Base-by-base conservation (phyloP, 64 coral and sea anemone species). In the Pachyseris speciosa region DNA sequence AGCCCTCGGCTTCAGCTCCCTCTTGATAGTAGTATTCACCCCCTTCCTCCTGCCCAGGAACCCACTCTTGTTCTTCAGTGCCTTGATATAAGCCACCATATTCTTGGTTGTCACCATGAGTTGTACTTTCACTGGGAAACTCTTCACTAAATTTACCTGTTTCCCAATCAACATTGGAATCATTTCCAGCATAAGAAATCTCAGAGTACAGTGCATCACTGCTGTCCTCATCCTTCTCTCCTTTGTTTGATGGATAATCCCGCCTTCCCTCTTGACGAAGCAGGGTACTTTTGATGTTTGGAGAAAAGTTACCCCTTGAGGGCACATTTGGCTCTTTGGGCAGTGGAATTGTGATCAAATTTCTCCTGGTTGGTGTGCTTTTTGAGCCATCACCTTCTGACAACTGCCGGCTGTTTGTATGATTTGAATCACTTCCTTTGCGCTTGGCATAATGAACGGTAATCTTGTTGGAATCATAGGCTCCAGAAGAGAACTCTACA, bases 1-100 rank as follows among this genome's bases (percentile, higher is more conserved):
- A 81, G 19, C 32, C 77, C 27, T 39, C 53, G 12, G 34, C 77
- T 22, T 81, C 52, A 16, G 20, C 34, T 81, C 77, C 77, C 37
- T 61, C 77, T 81, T 61, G 50, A 55, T 63, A 81, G 12, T 81
- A 81, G 51, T 81, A 81, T 57, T 63, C 77, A 81, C 20, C 53
- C 10, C 22, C 77, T 61, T 61, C 51, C 20, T 13, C 77, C 9
- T 81, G 52, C 33, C 22, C 77, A 26, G 51, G 33, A 9, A 37
- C 32, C 77, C 77, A 81, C 22, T 61, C 77, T n/a, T 63, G 77
- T n/a, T 13, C 55, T 36, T 81, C 53, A 42, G 19, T 26, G 31
- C n/a, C 52, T 40, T 81, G 77, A 41, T 41, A 63, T 9, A 22
- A 61, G 40, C 8, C 25, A 37, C 9, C 53, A 81, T 38, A 36